Conservation (phyloP, 2,797 vertebrate species). For the Champsocephalus gunnari region DNA sequence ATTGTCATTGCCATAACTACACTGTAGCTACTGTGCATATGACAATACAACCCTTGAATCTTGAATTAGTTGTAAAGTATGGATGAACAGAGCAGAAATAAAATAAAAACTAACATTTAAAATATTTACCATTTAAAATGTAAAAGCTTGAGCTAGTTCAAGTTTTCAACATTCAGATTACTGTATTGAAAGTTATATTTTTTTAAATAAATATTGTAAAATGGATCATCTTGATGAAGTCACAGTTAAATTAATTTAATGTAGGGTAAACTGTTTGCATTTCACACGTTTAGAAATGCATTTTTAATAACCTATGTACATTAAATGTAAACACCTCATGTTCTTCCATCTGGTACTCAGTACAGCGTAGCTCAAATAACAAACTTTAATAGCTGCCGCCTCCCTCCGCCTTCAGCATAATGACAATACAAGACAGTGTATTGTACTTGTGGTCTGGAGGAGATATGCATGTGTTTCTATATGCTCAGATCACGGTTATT, state of each 20-base stretch:
- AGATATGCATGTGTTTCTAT: constrained; percentile 19
- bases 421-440: constrained; percentile 1
- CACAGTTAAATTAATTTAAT: background rate
- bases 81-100: background rate
- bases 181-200: background rate
- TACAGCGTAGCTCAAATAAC: background rate
- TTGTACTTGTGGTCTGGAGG: background rate
- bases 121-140: background rate
- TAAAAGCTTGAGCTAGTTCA: background rate
- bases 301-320: background rate
- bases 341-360: background rate
- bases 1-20: too few species aligned
- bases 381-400: constrained; percentile 3
- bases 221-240: background rate
- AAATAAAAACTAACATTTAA: background rate
- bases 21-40: too few species aligned
- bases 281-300: constrained; percentile 2
- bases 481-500: constrained; percentile 4
- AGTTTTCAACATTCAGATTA: background rate
- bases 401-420: constrained; percentile 5
- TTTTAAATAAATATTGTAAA: background rate
- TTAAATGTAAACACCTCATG: background rate
- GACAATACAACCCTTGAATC: too few species aligned
- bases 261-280: background rate
- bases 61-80: background rate